Evolutionary conservation across 2,797 vertebrate species (phyloP).

Genomic region (Phylloscopus collybita): DNA sequence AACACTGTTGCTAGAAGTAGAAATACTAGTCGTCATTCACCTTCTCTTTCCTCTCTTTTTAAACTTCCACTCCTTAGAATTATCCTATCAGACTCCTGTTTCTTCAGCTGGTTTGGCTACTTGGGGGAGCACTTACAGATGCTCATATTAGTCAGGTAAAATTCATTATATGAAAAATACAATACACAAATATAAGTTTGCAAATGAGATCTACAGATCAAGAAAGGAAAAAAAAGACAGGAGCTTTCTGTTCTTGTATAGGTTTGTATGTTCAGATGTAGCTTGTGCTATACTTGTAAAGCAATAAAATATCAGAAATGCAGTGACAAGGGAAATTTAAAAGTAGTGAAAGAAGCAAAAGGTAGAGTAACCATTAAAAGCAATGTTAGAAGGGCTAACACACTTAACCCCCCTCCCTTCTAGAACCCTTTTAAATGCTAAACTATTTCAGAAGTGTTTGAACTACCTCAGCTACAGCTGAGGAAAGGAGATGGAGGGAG

Average conservation of each 20-base stretch:
- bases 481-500: background rate
- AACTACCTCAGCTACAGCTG: background rate
- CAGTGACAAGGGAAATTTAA: background rate
- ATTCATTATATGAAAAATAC: background rate
- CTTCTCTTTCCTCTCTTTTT: background rate
- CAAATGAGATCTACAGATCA: background rate
- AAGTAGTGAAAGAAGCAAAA: background rate
- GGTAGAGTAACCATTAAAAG: background rate
- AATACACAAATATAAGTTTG: background rate
- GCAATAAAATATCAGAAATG: background rate
- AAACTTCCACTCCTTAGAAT: background rate
- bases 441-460: background rate
- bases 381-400: background rate
- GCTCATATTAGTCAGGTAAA: background rate
- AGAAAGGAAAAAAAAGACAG: background rate
- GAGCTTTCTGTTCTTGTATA: background rate
- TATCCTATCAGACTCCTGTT: background rate
- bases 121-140: background rate
- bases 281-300: background rate
- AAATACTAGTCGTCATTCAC: background rate
- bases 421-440: background rate
- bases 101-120: background rate
- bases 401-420: fast-evolving
- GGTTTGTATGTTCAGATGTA: background rate
- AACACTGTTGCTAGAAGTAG: background rate